Conservation (phyloP, 1,140 invertebrate species). For the Nilaparvata lugens region DNA sequence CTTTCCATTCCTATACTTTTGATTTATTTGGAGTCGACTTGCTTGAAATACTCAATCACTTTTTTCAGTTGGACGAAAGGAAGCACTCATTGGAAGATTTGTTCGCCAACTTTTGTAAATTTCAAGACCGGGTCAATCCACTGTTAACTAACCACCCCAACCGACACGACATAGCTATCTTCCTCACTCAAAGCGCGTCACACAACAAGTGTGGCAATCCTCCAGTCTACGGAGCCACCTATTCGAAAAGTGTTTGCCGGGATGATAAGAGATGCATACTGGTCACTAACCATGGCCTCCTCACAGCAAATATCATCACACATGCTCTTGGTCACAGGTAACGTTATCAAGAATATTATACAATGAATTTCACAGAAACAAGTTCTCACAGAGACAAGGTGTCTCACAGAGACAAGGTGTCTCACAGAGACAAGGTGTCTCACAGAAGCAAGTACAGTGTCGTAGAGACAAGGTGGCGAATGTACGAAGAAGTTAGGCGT, state of each 20-base stretch:
- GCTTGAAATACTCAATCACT: too few species aligned
- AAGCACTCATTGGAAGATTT: background rate
- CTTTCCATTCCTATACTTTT: too few species aligned
- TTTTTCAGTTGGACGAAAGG: too few species aligned
- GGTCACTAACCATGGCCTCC: slow-evolving; percentile 56
- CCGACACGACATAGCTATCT: slow-evolving; percentile 59
- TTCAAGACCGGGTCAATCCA: slow-evolving; percentile 49
- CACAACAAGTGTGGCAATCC: slow-evolving; percentile 18
- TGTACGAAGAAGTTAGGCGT: too few species aligned
- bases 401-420: too few species aligned
- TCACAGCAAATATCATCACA: slow-evolving; percentile 54
- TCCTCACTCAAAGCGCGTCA: slow-evolving; percentile 49
- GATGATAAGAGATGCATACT: slow-evolving; percentile 50
- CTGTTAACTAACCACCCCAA: slow-evolving; percentile 47
- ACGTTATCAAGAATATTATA: background rate
- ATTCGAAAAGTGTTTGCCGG: slow-evolving; percentile 54
- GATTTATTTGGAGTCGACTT: too few species aligned
- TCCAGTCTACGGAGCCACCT: slow-evolving; percentile 55
- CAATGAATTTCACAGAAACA: too few species aligned
- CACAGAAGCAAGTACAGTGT: too few species aligned
- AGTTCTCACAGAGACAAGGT: too few species aligned
- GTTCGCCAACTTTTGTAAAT: slow-evolving; percentile 48
- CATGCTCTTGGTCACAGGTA: slow-evolving; percentile 69
- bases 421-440: too few species aligned
- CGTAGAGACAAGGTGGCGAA: too few species aligned